Conservation (phyloP, 2,888 invertebrate species). For the Carpatolechia fugitivella region DNA sequence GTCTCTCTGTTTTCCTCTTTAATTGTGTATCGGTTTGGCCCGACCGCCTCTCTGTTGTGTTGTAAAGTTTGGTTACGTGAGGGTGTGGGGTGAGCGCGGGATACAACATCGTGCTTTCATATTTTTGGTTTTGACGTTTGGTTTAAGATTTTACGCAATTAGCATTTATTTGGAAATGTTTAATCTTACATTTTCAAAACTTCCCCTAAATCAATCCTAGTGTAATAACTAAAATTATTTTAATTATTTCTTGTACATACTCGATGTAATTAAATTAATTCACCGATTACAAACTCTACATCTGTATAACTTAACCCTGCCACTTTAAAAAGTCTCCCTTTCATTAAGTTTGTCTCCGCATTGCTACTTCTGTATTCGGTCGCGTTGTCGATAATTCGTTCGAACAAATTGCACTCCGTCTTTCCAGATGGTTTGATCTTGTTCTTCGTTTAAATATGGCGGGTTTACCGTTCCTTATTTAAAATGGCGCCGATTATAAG, state of each 20-base stretch:
- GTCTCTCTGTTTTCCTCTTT: constrained; percentile 72
- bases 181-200: too few relatives aligned
- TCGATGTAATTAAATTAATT: too few relatives aligned
- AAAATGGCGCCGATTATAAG: constrained; percentile 8
- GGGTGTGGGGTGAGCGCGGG: not conserved
- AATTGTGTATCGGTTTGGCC: constrained; percentile 73
- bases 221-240: too few relatives aligned
- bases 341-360: not conserved
- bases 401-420: constrained; percentile 14
- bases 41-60: constrained; percentile 31
- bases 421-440: constrained; percentile 14
- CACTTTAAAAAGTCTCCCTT: not conserved
- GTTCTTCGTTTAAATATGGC: constrained; percentile 23
- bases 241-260: too few relatives aligned
- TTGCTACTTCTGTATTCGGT: constrained; percentile 12
- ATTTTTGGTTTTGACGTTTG: not conserved
- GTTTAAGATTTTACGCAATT: not conserved
- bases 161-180: too few relatives aligned
- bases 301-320: not conserved
- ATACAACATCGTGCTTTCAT: not conserved
- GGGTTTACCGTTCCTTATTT: constrained; percentile 6
- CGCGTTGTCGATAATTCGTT: constrained; percentile 17
- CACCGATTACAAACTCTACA: not conserved
- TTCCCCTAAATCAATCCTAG: too few relatives aligned
- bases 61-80: constrained; percentile 11